phyloP scores from a whole-genome alignment of 2,797 vertebrate species.

The Artibeus jamaicensis region DNA sequence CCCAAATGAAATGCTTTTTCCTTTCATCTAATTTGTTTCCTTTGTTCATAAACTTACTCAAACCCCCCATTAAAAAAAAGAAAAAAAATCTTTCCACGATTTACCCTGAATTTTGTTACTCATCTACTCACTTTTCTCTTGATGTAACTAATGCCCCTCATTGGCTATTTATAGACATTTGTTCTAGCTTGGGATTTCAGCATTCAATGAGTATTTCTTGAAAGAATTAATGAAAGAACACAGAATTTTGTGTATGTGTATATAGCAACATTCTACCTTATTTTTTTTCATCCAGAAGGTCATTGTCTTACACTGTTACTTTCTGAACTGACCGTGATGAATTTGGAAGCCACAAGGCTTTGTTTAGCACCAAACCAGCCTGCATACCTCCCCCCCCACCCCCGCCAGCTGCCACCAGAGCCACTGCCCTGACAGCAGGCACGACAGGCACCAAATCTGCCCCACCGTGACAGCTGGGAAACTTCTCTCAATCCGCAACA shows the following conservation, averaged over 20 bases:
- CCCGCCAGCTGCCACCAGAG: not conserved
- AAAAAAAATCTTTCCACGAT: not conserved
- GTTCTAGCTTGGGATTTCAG: not conserved
- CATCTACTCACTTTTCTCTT: not conserved
- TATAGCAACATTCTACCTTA: not conserved
- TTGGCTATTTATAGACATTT: not conserved
- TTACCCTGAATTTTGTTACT: not conserved
- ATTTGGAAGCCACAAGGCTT: constrained; percentile 11
- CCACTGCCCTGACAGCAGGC: not conserved
- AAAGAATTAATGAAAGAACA: not conserved
- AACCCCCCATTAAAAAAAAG: not conserved
- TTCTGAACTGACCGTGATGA: not conserved
- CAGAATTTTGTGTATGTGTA: not conserved
- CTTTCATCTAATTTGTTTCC: not conserved
- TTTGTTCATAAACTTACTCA: not conserved
- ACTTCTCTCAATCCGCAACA: not conserved
- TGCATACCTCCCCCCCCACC: not conserved
- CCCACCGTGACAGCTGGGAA: not conserved
- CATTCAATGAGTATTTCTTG: not conserved
- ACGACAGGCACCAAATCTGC: not conserved
- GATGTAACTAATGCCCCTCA: not conserved
- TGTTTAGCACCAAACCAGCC: constrained; percentile 11
- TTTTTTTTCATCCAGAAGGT: not conserved
- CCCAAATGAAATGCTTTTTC: not conserved
- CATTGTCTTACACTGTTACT: not conserved